phyloP scores from a whole-genome alignment of 2,888 invertebrate species.

The Troides helena region DNA sequence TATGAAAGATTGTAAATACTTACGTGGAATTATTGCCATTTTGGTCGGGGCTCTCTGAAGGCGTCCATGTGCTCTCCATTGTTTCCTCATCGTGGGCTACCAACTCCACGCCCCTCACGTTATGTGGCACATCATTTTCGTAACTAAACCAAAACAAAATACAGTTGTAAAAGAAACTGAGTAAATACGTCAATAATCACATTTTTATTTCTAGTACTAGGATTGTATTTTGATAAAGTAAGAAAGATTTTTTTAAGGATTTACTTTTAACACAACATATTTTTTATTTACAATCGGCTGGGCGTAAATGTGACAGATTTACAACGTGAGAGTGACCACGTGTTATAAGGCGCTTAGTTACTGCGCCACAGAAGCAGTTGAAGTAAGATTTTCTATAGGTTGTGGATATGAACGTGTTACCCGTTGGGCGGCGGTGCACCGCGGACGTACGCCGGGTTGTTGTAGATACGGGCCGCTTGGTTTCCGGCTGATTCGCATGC shows the following conservation, averaged over 20 bases:
- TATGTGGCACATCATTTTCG: constrained; percentile 19
- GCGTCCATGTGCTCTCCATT: constrained; percentile 56
- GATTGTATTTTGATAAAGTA: too few relatives aligned
- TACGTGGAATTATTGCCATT: constrained; percentile 39
- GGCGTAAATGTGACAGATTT: too few relatives aligned
- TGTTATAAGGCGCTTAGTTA: too few relatives aligned
- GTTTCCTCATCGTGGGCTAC: constrained; percentile 56
- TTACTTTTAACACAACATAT: too few relatives aligned
- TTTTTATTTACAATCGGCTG: too few relatives aligned
- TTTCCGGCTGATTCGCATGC: constrained; percentile 37
- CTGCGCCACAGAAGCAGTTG: too few relatives aligned
- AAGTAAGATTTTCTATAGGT: neutral
- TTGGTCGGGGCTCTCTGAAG: constrained; percentile 33
- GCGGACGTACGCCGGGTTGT: constrained; percentile 38
- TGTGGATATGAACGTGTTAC: constrained; percentile 29
- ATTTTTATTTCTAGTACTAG: too few relatives aligned
- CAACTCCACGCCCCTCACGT: constrained; percentile 37
- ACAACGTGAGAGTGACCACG: too few relatives aligned
- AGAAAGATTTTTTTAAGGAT: too few relatives aligned
- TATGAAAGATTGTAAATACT: constrained; percentile 26
- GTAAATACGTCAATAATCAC: too few relatives aligned
- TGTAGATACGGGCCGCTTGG: constrained; percentile 40
- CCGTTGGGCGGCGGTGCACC: constrained; percentile 32
- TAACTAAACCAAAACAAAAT: constrained; percentile 26
- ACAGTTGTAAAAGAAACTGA: too few relatives aligned